These are phyloP conservation scores for Oryzaephilus surinamensis DNA, from an alignment of 1,140 invertebrate genomes.

Conservation along the genomic window DNA sequence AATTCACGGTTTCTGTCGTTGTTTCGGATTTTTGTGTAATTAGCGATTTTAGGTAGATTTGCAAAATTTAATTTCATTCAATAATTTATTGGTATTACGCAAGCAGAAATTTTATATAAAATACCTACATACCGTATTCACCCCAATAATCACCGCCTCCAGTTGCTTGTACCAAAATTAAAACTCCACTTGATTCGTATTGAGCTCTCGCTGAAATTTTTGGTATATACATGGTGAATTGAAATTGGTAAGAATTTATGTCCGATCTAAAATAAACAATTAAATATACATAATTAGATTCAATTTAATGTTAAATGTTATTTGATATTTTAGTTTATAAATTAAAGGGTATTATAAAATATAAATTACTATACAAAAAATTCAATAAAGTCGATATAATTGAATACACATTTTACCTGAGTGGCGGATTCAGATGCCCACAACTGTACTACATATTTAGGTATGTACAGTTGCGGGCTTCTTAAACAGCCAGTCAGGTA, in stretches of 20 bases:
- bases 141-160: slow-evolving; percentile 79
- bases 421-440: too few relatives aligned
- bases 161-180: slow-evolving; percentile 66
- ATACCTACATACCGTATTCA: slow-evolving; percentile 70
- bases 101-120: not conserved
- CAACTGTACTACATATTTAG: too few relatives aligned
- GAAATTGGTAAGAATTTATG: slow-evolving; percentile 63
- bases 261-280: slow-evolving; percentile 47
- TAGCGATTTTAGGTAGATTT: not conserved
- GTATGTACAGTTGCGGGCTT: too few relatives aligned
- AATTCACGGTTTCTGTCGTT: too few relatives aligned
- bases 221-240: slow-evolving; percentile 64
- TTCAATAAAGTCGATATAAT: too few relatives aligned
- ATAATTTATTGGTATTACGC: not conserved
- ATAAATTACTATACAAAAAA: too few relatives aligned
- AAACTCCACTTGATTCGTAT: slow-evolving; percentile 65
- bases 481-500: too few relatives aligned
- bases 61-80: not conserved
- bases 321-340: too few relatives aligned
- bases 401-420: too few relatives aligned
- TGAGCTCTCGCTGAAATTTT: slow-evolving; percentile 62
- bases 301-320: too few relatives aligned
- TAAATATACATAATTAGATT: not conserved
- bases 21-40: too few relatives aligned
- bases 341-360: too few relatives aligned